Base-by-base conservation (phyloP, 1,140 invertebrate genomes). In the Lerema accius region DNA sequence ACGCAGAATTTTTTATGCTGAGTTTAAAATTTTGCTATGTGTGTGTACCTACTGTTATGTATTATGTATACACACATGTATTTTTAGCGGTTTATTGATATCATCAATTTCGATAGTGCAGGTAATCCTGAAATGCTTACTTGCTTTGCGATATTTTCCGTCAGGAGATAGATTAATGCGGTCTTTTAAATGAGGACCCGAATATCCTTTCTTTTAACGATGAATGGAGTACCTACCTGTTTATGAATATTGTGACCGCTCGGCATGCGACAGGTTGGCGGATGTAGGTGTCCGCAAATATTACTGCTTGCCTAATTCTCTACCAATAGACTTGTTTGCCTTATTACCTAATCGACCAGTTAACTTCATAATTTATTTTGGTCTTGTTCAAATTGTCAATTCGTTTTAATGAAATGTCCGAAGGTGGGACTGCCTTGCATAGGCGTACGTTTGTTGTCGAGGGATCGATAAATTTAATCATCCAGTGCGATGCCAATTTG, bases 271-370 rank as follows among this genome's bases (percentile, higher is more conserved):
- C 79, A 79, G 76, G 78, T 81, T 81, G 77, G 76, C 78, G 78
- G 76, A 82, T 79, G 86, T 88, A 82, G 84, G 84, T 80, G 84
- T 87, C 67, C 72, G 82, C 86, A 89, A 88, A 89, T 88, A 89
- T 89, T 87, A 76, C 78, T 72, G 76, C 80, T 88, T 80, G 75
- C 84, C 75, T 80, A 88, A 86, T 84, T 77, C 67, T 73, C 69
- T 78, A 65, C 58, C 63, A 60, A 64, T 64, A 69, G 51, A 69
- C 67, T 62, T 79, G 73, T 85, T 87, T 82, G 73, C 68, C 62
- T 75, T 82, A 80, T 87, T 86, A 76, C 78, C 71, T 79, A 83
- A 79, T 72, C 62, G 59, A 37, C 53, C 13, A 48, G 40, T 17
- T 45, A 56, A 32, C 53, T 26, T 56, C 39, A 17, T 56, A 56